These are phyloP conservation scores for Nomada goodeniana DNA, from an alignment of 2,888 invertebrate genomes.

Conservation along the genomic window DNA sequence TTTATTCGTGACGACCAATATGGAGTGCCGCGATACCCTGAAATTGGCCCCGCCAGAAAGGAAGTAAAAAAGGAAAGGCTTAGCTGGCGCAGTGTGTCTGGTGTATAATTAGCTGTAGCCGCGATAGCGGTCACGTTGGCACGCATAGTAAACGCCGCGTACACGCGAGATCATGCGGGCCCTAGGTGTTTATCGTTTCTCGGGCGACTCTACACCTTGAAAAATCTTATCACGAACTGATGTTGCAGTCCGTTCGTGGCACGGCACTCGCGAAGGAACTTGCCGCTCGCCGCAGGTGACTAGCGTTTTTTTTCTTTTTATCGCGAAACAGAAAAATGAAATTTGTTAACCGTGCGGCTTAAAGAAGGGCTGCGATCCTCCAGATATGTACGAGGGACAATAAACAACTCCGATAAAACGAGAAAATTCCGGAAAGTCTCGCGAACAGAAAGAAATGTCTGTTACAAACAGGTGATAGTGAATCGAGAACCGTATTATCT, in stretches of 20 bases:
- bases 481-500: background rate
- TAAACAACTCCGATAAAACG: background rate
- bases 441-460: no score
- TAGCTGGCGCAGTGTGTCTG: constrained; percentile 31
- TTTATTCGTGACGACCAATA: constrained; percentile 54
- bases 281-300: background rate
- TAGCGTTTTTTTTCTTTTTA: background rate
- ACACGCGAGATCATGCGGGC: constrained; percentile 72
- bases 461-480: no score
- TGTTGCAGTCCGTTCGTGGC: no score
- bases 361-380: no score
- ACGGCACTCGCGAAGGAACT: background rate
- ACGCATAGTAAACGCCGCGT: constrained; percentile 66
- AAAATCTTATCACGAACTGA: constrained; percentile 54
- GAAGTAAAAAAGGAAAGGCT: constrained; percentile 52
- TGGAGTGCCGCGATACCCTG: constrained; percentile 38
- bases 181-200: constrained; percentile 56
- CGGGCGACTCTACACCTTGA: constrained; percentile 35
- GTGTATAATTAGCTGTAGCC: constrained; percentile 69
- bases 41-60: constrained; percentile 54
- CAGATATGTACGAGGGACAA: background rate
- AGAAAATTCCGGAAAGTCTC: no score
- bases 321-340: background rate
- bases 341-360: no score
- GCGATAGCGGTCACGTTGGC: constrained; percentile 69